Percentiles rank a stretch among this genome's conserved stretches.
These are phyloP conservation scores for Lymantria monacha DNA, from an alignment of 2,888 invertebrate genomes.

Conservation along the genomic window DNA sequence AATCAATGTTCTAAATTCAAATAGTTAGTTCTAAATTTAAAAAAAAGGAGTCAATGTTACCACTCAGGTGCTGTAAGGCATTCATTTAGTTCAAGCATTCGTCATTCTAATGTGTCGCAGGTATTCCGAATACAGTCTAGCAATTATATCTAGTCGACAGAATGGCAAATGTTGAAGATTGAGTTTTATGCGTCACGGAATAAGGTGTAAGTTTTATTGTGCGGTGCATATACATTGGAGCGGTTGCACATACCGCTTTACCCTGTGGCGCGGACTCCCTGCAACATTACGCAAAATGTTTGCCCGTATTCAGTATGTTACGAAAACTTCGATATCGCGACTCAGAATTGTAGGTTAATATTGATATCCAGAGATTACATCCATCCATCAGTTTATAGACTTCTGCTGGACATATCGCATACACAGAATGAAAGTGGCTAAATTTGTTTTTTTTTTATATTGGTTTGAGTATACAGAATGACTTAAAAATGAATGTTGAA, in stretches of 20 bases:
- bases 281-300: constrained; percentile 1
- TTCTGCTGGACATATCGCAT: too few relatives aligned
- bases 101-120: constrained; percentile 64
- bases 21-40: neutral
- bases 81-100: constrained; percentile 67
- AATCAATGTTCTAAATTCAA: too few relatives aligned
- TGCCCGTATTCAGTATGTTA: constrained; percentile 25
- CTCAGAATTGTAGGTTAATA: constrained; percentile 38
- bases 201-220: constrained; percentile 46
- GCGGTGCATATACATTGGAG: constrained; percentile 53
- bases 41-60: constrained; percentile 59
- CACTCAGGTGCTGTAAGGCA: constrained; percentile 46
- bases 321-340: constrained; percentile 57
- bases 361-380: constrained; percentile 12
- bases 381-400: neutral
- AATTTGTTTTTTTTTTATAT: too few relatives aligned
- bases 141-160: constrained; percentile 72
- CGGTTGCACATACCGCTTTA: constrained; percentile 46
- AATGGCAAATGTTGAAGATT: constrained; percentile 75
- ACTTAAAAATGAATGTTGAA: too few relatives aligned
- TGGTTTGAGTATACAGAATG: too few relatives aligned
- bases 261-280: constrained; percentile 37
- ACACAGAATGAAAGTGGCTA: too few relatives aligned
- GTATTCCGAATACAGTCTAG: constrained; percentile 68
- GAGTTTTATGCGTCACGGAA: constrained; percentile 41